Evolutionary conservation across 2,888 invertebrate genomes (phyloP).

Genomic region (Drosophila maculinotata): DNA sequence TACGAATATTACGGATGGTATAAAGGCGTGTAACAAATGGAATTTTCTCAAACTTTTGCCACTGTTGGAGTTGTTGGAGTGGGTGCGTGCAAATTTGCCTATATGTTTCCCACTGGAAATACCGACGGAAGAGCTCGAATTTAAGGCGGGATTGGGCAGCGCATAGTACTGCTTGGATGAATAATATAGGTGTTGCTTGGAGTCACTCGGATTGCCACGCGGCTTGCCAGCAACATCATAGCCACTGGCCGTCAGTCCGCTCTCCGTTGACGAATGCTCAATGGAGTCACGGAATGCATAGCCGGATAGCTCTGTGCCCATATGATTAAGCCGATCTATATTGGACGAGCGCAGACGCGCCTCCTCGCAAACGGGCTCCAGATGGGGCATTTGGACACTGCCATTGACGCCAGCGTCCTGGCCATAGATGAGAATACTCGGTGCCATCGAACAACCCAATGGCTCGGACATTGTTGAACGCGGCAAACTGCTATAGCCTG

Average conservation of each 20-base stretch:
- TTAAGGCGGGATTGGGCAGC: slow-evolving; percentile 72
- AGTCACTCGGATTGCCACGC: slow-evolving; percentile 62
- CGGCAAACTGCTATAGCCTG: slow-evolving; percentile 94
- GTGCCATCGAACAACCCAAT: slow-evolving; percentile 85
- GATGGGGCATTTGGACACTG: slow-evolving; percentile 82
- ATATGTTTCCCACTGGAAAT: slow-evolving; percentile 49
- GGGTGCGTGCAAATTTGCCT: slow-evolving; percentile 46
- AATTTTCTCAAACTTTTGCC: slow-evolving; percentile 86
- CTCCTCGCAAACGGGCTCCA: slow-evolving; percentile 91
- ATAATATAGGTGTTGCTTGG: slow-evolving; percentile 71
- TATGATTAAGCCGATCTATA: slow-evolving; percentile 72
- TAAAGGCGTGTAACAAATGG: slow-evolving; percentile 89
- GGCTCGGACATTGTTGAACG: slow-evolving; percentile 93
- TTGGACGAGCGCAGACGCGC: slow-evolving; percentile 82
- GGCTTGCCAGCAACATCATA: slow-evolving; percentile 71
- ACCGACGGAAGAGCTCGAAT: slow-evolving; percentile 67
- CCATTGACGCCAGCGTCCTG: slow-evolving; percentile 66
- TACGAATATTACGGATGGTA: slow-evolving; percentile 92
- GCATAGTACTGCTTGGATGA: slow-evolving; percentile 69
- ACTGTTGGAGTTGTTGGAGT: slow-evolving; percentile 79
- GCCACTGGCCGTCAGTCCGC: slow-evolving; percentile 86
- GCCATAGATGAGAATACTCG: slow-evolving; percentile 85
- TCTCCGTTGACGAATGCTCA: slow-evolving; percentile 93
- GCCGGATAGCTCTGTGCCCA: slow-evolving; percentile 79
- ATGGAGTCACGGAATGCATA: slow-evolving; percentile 91